A percentile compares a stretch with the other conserved stretches of the same genome.
These are phyloP conservation scores for Camptogramma bilineatum DNA, from an alignment of 2,888 invertebrate genomes.

Conservation along the genomic window DNA sequence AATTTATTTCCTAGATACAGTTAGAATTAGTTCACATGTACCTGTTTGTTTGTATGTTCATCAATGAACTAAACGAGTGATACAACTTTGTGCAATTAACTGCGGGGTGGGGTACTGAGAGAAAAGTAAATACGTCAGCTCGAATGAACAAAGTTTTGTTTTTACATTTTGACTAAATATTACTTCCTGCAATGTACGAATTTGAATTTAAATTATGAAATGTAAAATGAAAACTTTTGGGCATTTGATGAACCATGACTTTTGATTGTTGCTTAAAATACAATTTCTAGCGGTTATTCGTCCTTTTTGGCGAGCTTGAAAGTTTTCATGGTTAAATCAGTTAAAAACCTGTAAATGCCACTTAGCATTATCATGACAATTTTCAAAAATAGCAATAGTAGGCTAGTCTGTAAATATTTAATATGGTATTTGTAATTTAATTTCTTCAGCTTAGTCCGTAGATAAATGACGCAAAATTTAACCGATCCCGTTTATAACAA, in stretches of 20 bases:
- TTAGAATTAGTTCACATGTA: not conserved
- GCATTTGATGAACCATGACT: not conserved
- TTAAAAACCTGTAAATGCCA: too few species aligned
- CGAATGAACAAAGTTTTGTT: constrained; percentile 1
- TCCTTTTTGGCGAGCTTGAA: too few species aligned
- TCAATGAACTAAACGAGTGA: not conserved
- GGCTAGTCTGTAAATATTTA: too few species aligned
- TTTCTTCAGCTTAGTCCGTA: too few species aligned
- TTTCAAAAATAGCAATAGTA: too few species aligned
- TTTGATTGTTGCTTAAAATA: too few species aligned
- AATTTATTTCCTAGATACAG: too few species aligned
- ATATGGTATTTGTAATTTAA: too few species aligned
- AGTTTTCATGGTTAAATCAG: too few species aligned
- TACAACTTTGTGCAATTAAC: not conserved
- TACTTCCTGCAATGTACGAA: not conserved
- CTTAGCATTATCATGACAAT: too few species aligned
- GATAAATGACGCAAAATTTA: not conserved
- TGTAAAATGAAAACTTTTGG: not conserved
- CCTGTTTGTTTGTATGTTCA: not conserved
- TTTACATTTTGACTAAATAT: constrained; percentile 3
- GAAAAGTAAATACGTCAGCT: not conserved
- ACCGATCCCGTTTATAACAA: not conserved
- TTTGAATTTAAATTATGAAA: not conserved
- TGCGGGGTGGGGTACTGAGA: not conserved
- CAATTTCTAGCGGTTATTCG: too few species aligned